phyloP scores from a whole-genome alignment of 2,797 vertebrate genomes.

The Mormyrus proboscirostris region DNA sequence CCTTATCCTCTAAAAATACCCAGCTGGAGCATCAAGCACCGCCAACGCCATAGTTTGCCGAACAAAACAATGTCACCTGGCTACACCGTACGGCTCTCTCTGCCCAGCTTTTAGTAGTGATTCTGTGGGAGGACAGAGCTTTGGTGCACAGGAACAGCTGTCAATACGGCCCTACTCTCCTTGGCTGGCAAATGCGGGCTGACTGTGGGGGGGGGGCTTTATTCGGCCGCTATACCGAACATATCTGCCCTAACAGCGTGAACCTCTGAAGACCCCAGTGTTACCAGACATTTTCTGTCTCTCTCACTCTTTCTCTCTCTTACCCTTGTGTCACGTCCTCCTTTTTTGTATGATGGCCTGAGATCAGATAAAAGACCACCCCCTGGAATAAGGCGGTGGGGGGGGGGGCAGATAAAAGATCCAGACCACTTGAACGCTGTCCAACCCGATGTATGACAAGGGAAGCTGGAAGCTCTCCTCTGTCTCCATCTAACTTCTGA shows the following conservation, averaged over 20 bases:
- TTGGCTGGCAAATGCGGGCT: not conserved
- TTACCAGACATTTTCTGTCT: not conserved
- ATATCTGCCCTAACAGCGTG: not conserved
- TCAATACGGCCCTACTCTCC: not conserved
- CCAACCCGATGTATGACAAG: not conserved
- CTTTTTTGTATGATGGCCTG: not conserved
- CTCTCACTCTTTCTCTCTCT: not conserved
- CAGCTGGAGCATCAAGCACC: not conserved
- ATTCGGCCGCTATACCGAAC: not conserved
- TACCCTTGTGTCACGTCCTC: not conserved
- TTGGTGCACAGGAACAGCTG: not conserved
- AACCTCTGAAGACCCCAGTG: not conserved
- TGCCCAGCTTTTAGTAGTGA: not conserved
- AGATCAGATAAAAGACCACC: not conserved
- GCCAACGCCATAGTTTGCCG: no score
- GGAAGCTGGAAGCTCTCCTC: not conserved
- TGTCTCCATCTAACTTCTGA: not conserved
- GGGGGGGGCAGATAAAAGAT: not conserved
- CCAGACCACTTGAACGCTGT: not conserved
- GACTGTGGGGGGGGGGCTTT: not conserved
- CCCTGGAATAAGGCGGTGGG: not conserved
- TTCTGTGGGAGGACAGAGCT: not conserved
- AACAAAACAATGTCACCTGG: not conserved
- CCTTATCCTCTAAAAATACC: slow-evolving; percentile 11
- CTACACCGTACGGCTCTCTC: not conserved